phyloP scores from a whole-genome alignment of 2,888 invertebrate genomes.

The Litoditis marina region DNA sequence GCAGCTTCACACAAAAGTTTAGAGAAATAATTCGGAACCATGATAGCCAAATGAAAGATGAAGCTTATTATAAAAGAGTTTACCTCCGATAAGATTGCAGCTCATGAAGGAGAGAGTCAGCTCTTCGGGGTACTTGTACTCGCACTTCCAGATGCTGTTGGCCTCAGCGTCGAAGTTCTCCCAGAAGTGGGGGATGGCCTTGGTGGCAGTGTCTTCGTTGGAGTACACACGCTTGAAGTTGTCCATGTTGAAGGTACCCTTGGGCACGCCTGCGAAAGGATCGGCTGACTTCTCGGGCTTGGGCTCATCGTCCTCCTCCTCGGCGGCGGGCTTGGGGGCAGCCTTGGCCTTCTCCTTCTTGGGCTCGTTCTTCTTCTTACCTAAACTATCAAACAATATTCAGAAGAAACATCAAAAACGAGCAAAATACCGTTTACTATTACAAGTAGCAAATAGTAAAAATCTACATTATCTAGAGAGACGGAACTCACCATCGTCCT shows the following conservation, averaged over 20 bases:
- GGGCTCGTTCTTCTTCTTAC: slow-evolving; percentile 63
- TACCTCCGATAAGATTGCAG: slow-evolving; percentile 90
- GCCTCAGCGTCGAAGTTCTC: slow-evolving; percentile 91
- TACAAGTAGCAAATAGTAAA: neutral
- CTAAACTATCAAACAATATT: slow-evolving; percentile 12
- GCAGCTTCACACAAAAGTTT: neutral
- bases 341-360: slow-evolving; percentile 49
- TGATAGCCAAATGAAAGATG: too few relatives aligned
- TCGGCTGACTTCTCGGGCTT: slow-evolving; percentile 71
- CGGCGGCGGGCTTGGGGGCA: slow-evolving; percentile 64
- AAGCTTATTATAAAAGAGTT: slow-evolving; percentile 42
- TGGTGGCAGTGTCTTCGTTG: slow-evolving; percentile 81
- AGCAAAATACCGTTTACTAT: neutral
- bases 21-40: neutral
- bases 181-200: slow-evolving; percentile 96
- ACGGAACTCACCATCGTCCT: slow-evolving; percentile 6
- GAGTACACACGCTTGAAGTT: slow-evolving; percentile 96
- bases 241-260: slow-evolving; percentile 88
- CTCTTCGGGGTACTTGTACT: slow-evolving; percentile 93
- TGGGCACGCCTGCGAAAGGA: slow-evolving; percentile 84
- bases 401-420: neutral
- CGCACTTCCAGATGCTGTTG: slow-evolving; percentile 87
- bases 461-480: too few relatives aligned
- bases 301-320: slow-evolving; percentile 59
- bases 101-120: slow-evolving; percentile 92